Conservation (phyloP, 2,113 vertebrate genomes). For the Crotalus tigris region DNA sequence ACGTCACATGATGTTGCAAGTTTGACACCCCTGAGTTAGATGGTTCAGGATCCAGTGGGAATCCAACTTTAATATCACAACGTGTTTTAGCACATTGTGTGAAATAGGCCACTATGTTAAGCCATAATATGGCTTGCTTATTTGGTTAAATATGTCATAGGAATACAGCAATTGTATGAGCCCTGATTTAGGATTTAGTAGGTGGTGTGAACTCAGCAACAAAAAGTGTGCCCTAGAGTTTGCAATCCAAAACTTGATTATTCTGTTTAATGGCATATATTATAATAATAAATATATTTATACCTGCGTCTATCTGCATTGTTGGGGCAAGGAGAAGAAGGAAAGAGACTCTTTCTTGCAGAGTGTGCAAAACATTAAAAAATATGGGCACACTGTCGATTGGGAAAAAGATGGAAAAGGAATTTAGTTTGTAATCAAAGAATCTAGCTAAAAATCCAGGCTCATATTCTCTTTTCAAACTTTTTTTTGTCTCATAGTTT, state of each 20-base stretch:
- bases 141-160: background rate
- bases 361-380: background rate
- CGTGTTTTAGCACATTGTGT: background rate
- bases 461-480: background rate
- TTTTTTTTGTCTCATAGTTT: background rate
- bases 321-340: background rate
- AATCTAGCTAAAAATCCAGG: background rate
- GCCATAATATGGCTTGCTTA: background rate
- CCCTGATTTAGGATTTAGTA: background rate
- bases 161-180: background rate
- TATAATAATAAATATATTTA: too few species aligned
- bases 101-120: background rate
- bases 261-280: background rate
- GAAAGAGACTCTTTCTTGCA: background rate
- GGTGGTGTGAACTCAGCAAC: background rate
- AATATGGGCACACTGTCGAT: too few species aligned
- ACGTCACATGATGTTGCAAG: too few species aligned
- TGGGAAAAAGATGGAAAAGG: background rate
- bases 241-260: background rate
- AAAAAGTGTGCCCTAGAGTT: background rate
- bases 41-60: background rate
- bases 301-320: background rate
- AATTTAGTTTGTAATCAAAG: background rate
- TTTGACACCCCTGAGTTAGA: background rate
- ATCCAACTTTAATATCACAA: background rate